Evolutionary conservation across 2,888 invertebrate genomes (phyloP), one percentile per base, ranked within the genome.

Genomic region (Neoscelio sp.): DNA sequence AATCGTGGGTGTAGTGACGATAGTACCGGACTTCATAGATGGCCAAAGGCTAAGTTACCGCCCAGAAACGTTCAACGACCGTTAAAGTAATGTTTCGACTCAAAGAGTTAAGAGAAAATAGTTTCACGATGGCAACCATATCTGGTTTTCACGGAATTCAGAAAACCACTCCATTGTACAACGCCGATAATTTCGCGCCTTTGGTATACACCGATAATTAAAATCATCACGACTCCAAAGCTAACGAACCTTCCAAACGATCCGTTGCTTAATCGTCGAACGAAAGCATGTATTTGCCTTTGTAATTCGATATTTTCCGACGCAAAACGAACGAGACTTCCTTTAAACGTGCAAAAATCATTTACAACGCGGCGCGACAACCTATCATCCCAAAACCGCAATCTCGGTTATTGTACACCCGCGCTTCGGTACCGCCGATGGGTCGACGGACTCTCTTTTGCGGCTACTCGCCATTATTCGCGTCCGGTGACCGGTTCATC

Each of bases 311-410:
- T 33, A 18, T 35, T 40, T 38, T 50, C 35, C 12, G 7, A 13
- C 8, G 18, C 6, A 26, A 38, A 52, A 38, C 28, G 58, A 60
- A 28, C 52, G 30, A 48, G 56, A 1, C n/a, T 48, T 62, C 28
- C 40, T 44, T 67, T 52, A 56, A n/a, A 44, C 77, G 50, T 28
- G 50, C 58, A 74, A 88, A 87, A 88, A 87, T 85, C 83, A 86
- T 88, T 85, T 87, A 82, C 86, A 84, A 83, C 81, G 83, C 86
- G 84, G 83, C 83, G 83, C 86, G 86, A 87, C 86, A 87, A 85
- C 84, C 85, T 85, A 87, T 88, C 85, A 89, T 87, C 85, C 85
- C 75, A 83, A 87, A 87, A 88, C 88, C 87, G 85, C 88, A 89
- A 84, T 84, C 82, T 82, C 83, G 84, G 85, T 87, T 87, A 86